A percentile compares a stretch with the other conserved stretches of the same genome.
These are phyloP conservation scores for Octomys mimax DNA, from an alignment of 2,797 vertebrate genomes.

Conservation along the genomic window DNA sequence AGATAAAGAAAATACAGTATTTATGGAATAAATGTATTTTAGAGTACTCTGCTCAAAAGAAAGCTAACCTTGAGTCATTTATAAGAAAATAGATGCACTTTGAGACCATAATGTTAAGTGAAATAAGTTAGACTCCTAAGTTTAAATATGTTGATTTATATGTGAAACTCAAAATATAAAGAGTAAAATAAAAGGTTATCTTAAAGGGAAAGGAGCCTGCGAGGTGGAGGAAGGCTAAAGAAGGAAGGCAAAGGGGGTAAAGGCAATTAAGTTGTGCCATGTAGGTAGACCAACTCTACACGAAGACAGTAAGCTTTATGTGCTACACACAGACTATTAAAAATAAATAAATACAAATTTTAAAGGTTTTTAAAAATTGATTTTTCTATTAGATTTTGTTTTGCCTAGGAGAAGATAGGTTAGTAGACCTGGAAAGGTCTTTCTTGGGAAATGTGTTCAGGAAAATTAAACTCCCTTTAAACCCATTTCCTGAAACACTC, in stretches of 20 bases:
- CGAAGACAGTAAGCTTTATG: neutral
- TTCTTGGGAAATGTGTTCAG: conserved; percentile 6
- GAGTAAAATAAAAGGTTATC: neutral
- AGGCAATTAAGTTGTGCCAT: neutral
- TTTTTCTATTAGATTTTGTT: conserved; percentile 42
- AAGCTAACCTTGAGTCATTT: neutral
- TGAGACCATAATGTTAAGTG: neutral
- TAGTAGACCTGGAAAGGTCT: conserved; percentile 34
- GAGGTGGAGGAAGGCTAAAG: neutral
- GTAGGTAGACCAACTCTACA: neutral
- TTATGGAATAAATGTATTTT: neutral
- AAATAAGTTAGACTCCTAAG: neutral
- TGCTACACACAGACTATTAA: neutral
- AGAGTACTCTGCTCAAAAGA: neutral
- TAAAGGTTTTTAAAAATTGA: conserved; percentile 7
- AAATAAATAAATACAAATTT: neutral
- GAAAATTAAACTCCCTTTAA: conserved; percentile 35
- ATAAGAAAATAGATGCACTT: neutral
- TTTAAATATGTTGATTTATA: neutral
- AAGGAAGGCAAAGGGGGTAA: neutral
- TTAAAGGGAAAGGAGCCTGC: neutral
- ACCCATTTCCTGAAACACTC: conserved; percentile 19
- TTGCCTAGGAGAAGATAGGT: conserved; percentile 43
- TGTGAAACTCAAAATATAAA: neutral
- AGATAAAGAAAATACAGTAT: neutral